These are phyloP conservation scores for Limnephilus lunatus DNA, from an alignment of 2,888 invertebrate genomes.

Conservation along the genomic window DNA sequence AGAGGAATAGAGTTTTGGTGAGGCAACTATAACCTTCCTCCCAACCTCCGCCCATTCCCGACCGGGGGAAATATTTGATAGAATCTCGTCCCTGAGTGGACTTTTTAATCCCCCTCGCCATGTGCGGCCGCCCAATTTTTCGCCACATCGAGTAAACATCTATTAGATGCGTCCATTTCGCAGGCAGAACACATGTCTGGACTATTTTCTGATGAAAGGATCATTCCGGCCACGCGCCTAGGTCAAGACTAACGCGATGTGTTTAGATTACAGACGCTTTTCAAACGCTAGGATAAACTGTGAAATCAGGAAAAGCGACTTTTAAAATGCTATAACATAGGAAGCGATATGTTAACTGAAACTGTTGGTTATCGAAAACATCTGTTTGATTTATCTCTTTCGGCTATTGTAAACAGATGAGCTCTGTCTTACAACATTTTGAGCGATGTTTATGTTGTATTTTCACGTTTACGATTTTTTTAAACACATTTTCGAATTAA, in stretches of 20 bases:
- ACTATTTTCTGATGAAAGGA: background rate
- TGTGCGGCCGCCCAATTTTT: slow-evolving; percentile 27
- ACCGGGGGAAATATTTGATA: slow-evolving; percentile 35
- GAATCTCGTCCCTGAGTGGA: slow-evolving; percentile 37
- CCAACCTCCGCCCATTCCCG: background rate
- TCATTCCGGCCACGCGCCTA: slow-evolving; percentile 10
- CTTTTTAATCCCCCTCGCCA: slow-evolving; percentile 45
- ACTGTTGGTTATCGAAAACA: slow-evolving; percentile 17
- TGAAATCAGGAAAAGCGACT: background rate
- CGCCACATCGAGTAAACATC: slow-evolving; percentile 47
- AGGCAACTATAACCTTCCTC: background rate
- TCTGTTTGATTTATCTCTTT: slow-evolving; percentile 19
- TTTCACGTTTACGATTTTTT: background rate
- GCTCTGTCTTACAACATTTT: background rate
- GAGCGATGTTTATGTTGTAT: slow-evolving; percentile 4
- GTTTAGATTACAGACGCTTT: background rate
- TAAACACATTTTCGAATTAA: background rate
- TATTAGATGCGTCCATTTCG: slow-evolving; percentile 28
- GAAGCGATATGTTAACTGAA: background rate
- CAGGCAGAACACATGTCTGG: slow-evolving; percentile 22
- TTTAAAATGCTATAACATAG: background rate
- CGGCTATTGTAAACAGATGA: background rate
- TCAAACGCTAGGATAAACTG: slow-evolving; percentile 6
- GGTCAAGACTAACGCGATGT: slow-evolving; percentile 12
- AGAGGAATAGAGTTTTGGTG: background rate